Evolutionary conservation across 2,797 vertebrate species (phyloP).

Genomic region (Babyrousa celebensis): DNA sequence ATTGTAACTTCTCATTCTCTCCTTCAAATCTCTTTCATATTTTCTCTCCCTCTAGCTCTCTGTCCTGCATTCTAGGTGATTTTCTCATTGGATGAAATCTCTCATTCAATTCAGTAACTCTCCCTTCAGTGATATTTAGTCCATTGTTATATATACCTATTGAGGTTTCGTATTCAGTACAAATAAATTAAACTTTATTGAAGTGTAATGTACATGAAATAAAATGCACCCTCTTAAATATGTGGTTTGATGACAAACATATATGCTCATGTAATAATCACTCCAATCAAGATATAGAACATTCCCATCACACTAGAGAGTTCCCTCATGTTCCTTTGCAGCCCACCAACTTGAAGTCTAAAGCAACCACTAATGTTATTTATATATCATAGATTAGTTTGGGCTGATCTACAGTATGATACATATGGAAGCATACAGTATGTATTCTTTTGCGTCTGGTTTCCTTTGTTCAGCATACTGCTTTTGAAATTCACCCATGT

Average conservation of each 20-base stretch:
- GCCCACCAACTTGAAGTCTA: not conserved
- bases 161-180: not conserved
- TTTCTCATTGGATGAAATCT: conserved; percentile 13
- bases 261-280: not conserved
- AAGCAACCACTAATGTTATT: not conserved
- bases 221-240: conserved; percentile 2
- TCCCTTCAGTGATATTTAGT: conserved; percentile 27
- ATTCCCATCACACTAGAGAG: not conserved
- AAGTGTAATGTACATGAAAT: not conserved
- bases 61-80: not conserved
- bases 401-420: not conserved
- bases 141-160: not conserved
- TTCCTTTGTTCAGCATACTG: conserved; percentile 16
- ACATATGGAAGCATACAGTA: not conserved
- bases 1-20: not conserved
- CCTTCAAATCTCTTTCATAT: not conserved
- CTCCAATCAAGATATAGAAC: not conserved
- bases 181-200: not conserved
- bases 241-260: conserved; percentile 20
- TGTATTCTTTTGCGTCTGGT: not conserved
- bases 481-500: not conserved
- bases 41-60: conserved; percentile 27
- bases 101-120: conserved; percentile 36
- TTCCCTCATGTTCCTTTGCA: not conserved
- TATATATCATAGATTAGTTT: not conserved